These are phyloP conservation scores for Stomatorhinus ivindoensis DNA, from an alignment of 2,113 vertebrate species.

Conservation along the genomic window DNA sequence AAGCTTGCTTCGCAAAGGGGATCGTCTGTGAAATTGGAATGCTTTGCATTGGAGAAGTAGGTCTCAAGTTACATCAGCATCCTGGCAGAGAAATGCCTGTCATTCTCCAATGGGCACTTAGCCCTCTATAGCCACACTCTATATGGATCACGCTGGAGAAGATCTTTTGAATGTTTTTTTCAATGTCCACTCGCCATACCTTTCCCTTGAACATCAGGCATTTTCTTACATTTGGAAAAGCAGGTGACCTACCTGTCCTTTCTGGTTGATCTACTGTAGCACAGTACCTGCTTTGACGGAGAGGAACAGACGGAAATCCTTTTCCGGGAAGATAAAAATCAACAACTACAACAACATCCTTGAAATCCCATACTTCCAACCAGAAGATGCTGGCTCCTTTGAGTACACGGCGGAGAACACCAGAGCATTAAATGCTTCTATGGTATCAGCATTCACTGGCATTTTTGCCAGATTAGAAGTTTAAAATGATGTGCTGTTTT, in stretches of 20 bases:
- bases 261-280: constrained; percentile 55
- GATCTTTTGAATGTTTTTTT: neutral
- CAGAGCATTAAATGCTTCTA: constrained; percentile 70
- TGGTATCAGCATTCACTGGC: constrained; percentile 49
- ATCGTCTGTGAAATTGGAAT: constrained; percentile 77
- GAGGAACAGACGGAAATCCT: constrained; percentile 67
- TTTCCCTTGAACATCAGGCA: neutral
- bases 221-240: constrained; percentile 4
- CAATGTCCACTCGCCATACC: neutral
- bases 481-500: neutral
- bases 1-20: constrained; percentile 75
- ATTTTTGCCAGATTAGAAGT: neutral
- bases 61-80: constrained; percentile 36
- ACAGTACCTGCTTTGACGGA: constrained; percentile 79
- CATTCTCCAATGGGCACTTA: neutral
- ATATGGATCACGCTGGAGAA: neutral
- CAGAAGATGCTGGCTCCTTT: constrained; percentile 75
- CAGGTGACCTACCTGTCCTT: constrained; percentile 39
- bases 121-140: neutral
- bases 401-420: constrained; percentile 73
- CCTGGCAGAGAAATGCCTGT: constrained; percentile 21
- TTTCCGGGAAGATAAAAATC: constrained; percentile 67
- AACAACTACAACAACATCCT: constrained; percentile 68
- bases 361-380: constrained; percentile 74
- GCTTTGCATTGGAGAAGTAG: constrained; percentile 91